phyloP scores from a whole-genome alignment of 2,113 vertebrate genomes.

The Scytalopus superciliaris region DNA sequence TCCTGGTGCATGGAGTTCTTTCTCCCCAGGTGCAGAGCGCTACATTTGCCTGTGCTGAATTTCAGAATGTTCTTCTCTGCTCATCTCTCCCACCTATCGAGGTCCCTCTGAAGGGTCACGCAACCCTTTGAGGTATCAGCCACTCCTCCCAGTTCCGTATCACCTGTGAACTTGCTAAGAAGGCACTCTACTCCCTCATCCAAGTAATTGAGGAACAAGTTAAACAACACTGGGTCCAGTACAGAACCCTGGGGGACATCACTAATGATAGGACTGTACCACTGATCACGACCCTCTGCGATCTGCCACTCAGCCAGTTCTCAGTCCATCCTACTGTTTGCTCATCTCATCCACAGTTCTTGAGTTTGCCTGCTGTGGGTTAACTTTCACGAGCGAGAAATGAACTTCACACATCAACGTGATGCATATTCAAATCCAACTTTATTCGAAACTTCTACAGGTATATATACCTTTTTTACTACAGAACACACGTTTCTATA shows the following conservation, averaged over 20 bases:
- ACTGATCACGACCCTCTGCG: neutral
- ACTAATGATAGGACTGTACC: neutral
- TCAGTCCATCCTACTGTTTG: neutral
- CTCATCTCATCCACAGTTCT: neutral
- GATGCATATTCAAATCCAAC: too few relatives aligned
- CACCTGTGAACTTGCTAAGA: neutral
- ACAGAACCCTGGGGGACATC: neutral
- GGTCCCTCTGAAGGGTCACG: neutral
- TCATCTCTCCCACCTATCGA: neutral
- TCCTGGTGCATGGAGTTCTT: neutral
- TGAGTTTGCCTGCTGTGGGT: too few relatives aligned
- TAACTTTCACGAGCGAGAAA: too few relatives aligned
- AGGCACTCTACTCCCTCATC: neutral
- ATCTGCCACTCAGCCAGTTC: neutral
- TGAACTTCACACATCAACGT: too few relatives aligned
- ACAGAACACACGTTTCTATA: too few relatives aligned
- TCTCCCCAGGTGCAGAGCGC: neutral
- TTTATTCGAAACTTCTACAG: too few relatives aligned
- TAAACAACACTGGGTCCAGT: neutral
- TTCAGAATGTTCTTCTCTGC: neutral
- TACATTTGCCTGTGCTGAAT: neutral
- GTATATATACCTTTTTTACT: too few relatives aligned
- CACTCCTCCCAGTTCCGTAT: neutral
- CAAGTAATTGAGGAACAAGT: neutral
- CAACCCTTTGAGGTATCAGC: rapidly evolving